Evolutionary conservation across 1,140 invertebrate genomes (phyloP).

Genomic region (Pseudomyrmex cubaensis): DNA sequence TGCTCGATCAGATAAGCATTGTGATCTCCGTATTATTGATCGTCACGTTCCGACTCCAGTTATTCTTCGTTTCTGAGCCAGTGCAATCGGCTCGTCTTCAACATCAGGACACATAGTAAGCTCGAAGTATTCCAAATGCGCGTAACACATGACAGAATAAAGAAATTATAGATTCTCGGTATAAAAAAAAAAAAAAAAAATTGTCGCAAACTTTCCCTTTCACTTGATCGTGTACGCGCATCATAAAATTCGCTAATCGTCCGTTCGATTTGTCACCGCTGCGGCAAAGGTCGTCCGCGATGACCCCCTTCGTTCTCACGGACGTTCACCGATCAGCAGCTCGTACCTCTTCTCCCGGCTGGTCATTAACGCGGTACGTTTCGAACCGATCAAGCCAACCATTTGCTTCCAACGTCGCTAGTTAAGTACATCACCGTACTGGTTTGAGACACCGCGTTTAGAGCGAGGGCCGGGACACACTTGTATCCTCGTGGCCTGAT

Average conservation of each 20-base stretch:
- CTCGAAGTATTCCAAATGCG: too few relatives aligned
- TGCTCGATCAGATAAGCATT: too few relatives aligned
- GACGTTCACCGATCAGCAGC: slow-evolving; percentile 56
- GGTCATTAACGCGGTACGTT: slow-evolving; percentile 28
- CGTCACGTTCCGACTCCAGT: background rate
- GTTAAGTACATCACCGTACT: slow-evolving; percentile 43
- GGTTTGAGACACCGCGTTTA: slow-evolving; percentile 17
- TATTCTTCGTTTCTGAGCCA: too few relatives aligned
- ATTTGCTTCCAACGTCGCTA: slow-evolving; percentile 58
- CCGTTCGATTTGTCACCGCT: slow-evolving; percentile 54
- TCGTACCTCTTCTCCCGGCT: slow-evolving; percentile 6
- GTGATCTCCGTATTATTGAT: too few relatives aligned
- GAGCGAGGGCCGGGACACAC: slow-evolving; percentile 1
- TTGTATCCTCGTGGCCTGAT: slow-evolving; percentile 7
- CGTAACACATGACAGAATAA: background rate
- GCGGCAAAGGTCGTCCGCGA: slow-evolving; percentile 38
- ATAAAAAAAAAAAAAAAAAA: background rate
- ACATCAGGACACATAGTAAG: background rate
- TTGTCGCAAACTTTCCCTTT: background rate
- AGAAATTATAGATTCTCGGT: background rate
- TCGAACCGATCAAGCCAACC: slow-evolving; percentile 50
- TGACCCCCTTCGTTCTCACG: slow-evolving; percentile 54
- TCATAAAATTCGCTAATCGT: slow-evolving; percentile 50
- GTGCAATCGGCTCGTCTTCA: background rate
- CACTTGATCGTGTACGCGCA: background rate